Percentiles rank a stretch among this genome's conserved stretches.
Evolutionary conservation across 2,113 vertebrate species (phyloP).

Genomic region (Gymnorhina tibicen): DNA sequence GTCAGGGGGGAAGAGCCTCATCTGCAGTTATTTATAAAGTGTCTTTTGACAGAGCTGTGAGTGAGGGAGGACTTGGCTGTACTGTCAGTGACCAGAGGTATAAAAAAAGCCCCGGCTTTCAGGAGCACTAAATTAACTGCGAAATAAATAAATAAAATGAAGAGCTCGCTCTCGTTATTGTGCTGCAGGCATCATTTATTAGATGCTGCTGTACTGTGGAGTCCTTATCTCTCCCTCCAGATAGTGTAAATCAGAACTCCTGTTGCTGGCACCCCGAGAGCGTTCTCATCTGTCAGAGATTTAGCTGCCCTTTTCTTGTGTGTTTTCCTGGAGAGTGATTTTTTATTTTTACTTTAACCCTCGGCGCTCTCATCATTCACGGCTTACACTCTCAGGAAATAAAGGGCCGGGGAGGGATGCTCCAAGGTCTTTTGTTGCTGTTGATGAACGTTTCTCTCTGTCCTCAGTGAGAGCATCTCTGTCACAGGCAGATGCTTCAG

Average conservation of each 20-base stretch:
- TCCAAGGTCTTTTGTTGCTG: conserved; percentile 62
- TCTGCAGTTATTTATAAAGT: conserved; percentile 42
- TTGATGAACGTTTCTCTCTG: conserved; percentile 44
- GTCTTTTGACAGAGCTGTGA: background rate
- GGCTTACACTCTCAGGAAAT: conserved; percentile 36
- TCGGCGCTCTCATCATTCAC: conserved; percentile 53
- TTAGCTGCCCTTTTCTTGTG: conserved; percentile 38
- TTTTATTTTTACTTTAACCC: conserved; percentile 62
- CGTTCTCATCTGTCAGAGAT: conserved; percentile 61
- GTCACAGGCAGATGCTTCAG: conserved; percentile 45
- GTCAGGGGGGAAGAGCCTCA: conserved; percentile 22
- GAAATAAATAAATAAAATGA: conserved; percentile 65
- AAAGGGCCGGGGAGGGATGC: conserved; percentile 56
- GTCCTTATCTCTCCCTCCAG: conserved; percentile 68
- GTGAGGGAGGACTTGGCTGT: background rate
- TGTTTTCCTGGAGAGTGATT: conserved; percentile 49
- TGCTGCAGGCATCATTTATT: conserved; percentile 58
- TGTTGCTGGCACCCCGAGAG: conserved; percentile 48
- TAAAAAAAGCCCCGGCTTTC: conserved; percentile 23
- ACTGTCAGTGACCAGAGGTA: background rate
- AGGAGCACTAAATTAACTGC: conserved; percentile 49
- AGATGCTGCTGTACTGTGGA: conserved; percentile 38
- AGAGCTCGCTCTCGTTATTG: conserved; percentile 21
- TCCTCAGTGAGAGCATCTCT: conserved; percentile 44
- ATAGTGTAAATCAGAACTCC: conserved; percentile 67